These are phyloP conservation scores for Aphidoletes aphidimyza DNA, from an alignment of 2,888 invertebrate species.

Conservation along the genomic window DNA sequence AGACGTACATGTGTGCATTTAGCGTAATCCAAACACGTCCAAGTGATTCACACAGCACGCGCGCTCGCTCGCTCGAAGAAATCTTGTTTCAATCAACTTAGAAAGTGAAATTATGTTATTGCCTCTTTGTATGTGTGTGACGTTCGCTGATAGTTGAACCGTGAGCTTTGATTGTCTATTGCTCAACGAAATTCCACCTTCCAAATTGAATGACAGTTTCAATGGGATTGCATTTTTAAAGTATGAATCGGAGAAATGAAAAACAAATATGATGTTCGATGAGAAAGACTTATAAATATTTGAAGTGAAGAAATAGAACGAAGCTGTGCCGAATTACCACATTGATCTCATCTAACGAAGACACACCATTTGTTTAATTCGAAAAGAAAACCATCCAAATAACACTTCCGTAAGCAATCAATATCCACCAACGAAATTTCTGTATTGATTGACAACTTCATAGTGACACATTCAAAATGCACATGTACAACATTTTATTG, in stretches of 20 bases:
- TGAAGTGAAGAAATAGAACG: too few species aligned
- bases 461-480: background rate
- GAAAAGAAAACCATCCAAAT: too few species aligned
- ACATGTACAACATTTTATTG: background rate
- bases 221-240: background rate
- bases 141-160: constrained; percentile 34
- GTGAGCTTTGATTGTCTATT: constrained; percentile 12
- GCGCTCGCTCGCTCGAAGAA: constrained; percentile 2
- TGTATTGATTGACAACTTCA: too few species aligned
- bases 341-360: too few species aligned
- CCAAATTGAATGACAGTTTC: background rate
- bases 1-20: constrained; percentile 38
- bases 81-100: constrained; percentile 47
- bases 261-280: background rate
- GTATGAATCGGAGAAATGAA: background rate
- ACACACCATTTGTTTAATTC: too few species aligned
- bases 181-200: constrained; percentile 29
- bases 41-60: background rate
- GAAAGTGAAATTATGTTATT: constrained; percentile 31
- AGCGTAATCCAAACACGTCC: constrained; percentile 37
- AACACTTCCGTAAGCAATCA: too few species aligned
- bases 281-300: too few species aligned
- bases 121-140: background rate
- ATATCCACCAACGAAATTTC: too few species aligned
- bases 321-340: too few species aligned